These are phyloP conservation scores for Oriolus oriolus DNA, from an alignment of 2,113 vertebrate genomes.

Conservation along the genomic window DNA sequence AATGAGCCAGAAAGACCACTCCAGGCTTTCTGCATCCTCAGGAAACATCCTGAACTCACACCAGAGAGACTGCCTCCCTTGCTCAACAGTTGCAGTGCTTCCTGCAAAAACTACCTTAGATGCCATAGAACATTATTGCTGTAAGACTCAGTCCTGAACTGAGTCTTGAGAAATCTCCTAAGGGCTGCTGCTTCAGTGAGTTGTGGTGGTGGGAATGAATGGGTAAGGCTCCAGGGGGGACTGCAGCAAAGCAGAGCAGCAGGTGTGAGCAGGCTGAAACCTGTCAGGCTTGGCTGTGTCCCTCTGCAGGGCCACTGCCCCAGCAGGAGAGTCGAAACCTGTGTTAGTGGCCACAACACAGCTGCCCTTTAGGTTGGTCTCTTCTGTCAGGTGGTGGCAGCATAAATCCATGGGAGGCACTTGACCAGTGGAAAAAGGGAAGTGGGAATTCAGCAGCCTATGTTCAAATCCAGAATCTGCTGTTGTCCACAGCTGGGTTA, in stretches of 20 bases:
- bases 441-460: neutral
- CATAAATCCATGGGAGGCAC: constrained; percentile 2
- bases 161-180: neutral
- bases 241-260: neutral
- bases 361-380: neutral
- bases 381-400: constrained; percentile 48
- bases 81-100: neutral
- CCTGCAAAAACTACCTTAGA: neutral
- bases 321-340: fast-evolving
- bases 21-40: constrained; percentile 28
- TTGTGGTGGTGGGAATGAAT: neutral
- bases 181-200: neutral
- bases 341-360: neutral
- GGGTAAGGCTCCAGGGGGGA: neutral
- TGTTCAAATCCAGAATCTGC: neutral
- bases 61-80: neutral
- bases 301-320: neutral
- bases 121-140: neutral
- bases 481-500: neutral
- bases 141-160: neutral
- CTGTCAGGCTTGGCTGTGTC: neutral
- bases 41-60: constrained; percentile 16
- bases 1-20: constrained; percentile 24
- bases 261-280: too few relatives aligned
- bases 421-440: neutral